These are phyloP conservation scores for Nibea albiflora DNA, from an alignment of 2,113 vertebrate species.

Conservation along the genomic window DNA sequence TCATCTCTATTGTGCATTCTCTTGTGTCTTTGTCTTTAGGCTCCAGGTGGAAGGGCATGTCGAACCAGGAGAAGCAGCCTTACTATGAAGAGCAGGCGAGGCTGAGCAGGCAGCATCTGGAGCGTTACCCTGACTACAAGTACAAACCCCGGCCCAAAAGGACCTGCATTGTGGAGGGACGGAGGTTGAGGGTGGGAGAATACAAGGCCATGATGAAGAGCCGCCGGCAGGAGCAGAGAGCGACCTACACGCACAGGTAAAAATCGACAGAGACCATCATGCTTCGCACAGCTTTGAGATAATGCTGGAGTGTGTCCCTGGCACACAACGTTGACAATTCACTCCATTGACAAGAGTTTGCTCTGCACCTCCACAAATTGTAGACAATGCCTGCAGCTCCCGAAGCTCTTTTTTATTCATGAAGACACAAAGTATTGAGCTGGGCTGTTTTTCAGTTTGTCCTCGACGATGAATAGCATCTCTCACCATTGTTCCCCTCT, in stretches of 20 bases:
- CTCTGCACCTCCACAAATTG: conserved; percentile 11
- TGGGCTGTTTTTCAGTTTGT: conserved; percentile 28
- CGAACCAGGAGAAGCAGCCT: conserved; percentile 98
- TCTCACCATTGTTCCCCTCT: conserved; percentile 1
- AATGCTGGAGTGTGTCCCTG: conserved; percentile 27
- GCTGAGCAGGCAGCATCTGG: conserved; percentile 97
- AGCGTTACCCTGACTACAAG: conserved; percentile 98
- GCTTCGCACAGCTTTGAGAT: not conserved
- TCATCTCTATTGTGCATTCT: not conserved
- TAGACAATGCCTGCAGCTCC: conserved; percentile 20
- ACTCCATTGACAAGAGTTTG: conserved; percentile 5
- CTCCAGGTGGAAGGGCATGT: conserved; percentile 97
- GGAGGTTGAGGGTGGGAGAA: conserved; percentile 95
- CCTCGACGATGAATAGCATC: conserved; percentile 40
- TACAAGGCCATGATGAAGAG: conserved; percentile 99
- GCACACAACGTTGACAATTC: conserved; percentile 10
- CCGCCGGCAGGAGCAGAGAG: conserved; percentile 92
- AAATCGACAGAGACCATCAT: not conserved
- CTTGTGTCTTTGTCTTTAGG: conserved; percentile 77
- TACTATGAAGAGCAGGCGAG: conserved; percentile 98
- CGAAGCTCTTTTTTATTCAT: conserved; percentile 2
- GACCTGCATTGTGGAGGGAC: conserved; percentile 97
- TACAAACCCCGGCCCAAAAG: conserved; percentile 97
- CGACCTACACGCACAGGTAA: conserved; percentile 89
- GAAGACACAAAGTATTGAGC: conserved; percentile 35